Evolutionary conservation across 2,113 vertebrate genomes (phyloP), one percentile per base, ranked within the genome.

Genomic region (Hirundichthys speculiger): DNA sequence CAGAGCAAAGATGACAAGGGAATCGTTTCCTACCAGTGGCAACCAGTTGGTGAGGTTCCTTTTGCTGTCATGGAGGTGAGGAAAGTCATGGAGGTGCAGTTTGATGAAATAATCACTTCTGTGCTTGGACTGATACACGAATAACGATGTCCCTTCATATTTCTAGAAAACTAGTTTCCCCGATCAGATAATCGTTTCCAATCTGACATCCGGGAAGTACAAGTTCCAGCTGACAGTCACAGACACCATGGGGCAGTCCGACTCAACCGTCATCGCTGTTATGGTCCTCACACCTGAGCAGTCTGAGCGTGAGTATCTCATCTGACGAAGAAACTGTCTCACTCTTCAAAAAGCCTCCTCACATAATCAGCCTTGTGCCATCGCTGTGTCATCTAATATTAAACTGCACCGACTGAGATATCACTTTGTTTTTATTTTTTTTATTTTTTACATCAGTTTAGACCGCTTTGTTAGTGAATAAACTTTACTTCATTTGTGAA

Each of bases 201-300:
- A 96, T 66, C 91, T 99, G 60, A 90, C 91, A 4, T 81, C 87
- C 16, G 97, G 98, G 19, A 67, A 82, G 19, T 99, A 98, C 72
- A 74, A 92, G 64, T 97, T 99, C 88, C 92, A 93, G 81, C 89
- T 98, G 79, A 96, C 91, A 0, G 93, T 94, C 30, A 92, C 84
- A 0, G 91, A 93, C 77, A 58, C 69, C 0, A 86, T 73, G 0
- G 86, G 90, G 1, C 94, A 94, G 52, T 88, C 91, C 0, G 92
- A 91, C 79, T 90, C 90, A 0, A 74, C 91, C 56, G 91, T 92
- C 4, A 59, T 98, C 64, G 95, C 93, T 0, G 75, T 99, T 62
- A 75, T 93, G 16, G 98, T 98, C 48, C 90, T 99, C 20, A 95
- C 93, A 0, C 50, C 91, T 6, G 94, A 95, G 52, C 93, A 98